Conservation (phyloP, 2,888 invertebrate genomes). For the Platerodrilus igneus region DNA sequence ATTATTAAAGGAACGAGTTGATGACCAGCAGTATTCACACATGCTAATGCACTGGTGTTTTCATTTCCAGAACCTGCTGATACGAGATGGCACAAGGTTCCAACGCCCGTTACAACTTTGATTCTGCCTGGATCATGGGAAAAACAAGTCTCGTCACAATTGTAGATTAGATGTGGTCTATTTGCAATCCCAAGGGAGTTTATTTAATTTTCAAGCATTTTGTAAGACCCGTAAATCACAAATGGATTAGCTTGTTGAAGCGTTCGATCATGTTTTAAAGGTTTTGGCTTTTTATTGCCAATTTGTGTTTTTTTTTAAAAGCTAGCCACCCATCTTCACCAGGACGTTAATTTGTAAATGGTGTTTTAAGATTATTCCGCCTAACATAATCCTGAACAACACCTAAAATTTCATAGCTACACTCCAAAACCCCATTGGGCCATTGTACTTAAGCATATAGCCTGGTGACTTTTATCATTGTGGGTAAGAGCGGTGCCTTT, state of each 20-base stretch:
- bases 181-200: constrained; percentile 15
- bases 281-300: constrained; percentile 40
- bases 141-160: constrained; percentile 27
- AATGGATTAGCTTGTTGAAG: constrained; percentile 32
- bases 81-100: constrained; percentile 7
- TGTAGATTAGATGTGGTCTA: constrained; percentile 27
- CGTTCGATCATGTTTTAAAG: constrained; percentile 35
- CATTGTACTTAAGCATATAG: too few species aligned
- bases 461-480: too few species aligned
- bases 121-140: constrained; percentile 13
- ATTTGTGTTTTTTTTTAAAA: constrained; percentile 29
- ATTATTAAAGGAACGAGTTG: constrained; percentile 7
- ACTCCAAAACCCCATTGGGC: too few species aligned
- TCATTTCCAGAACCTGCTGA: constrained; percentile 5
- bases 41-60: constrained; percentile 7
- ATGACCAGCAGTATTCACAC: constrained; percentile 10
- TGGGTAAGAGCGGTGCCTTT: too few species aligned
- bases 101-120: constrained; percentile 9
- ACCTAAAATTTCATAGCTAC: too few species aligned
- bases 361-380: constrained; percentile 28
- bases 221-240: constrained; percentile 24
- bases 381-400: too few species aligned
- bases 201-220: constrained; percentile 17
- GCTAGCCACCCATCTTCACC: constrained; percentile 31
- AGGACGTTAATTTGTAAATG: constrained; percentile 31